Evolutionary conservation across 1,140 invertebrate genomes (phyloP).

Genomic region (Drosophila sp.): DNA sequence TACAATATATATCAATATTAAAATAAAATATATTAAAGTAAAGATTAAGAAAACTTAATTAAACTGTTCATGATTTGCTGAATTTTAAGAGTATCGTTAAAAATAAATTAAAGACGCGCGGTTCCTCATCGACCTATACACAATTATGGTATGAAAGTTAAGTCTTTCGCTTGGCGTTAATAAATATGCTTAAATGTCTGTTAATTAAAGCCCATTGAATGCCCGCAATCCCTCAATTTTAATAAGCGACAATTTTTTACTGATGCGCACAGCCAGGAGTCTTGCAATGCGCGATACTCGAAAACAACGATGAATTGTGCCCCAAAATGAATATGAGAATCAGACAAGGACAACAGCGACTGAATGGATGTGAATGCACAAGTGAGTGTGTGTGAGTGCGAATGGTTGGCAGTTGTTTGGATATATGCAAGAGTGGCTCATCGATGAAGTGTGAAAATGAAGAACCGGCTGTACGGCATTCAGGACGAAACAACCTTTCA

Average conservation of each 20-base stretch:
- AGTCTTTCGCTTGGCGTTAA: not conserved
- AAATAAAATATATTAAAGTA: no score
- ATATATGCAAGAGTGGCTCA: constrained; percentile 20
- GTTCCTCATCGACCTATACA: not conserved
- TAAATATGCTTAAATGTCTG: constrained; percentile 4
- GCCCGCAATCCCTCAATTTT: constrained; percentile 7
- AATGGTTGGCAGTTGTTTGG: constrained; percentile 28
- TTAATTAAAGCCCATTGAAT: constrained; percentile 11
- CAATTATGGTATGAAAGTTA: not conserved
- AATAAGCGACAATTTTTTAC: constrained; percentile 34
- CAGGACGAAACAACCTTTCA: constrained; percentile 25
- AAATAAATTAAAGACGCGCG: not conserved
- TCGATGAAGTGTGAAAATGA: constrained; percentile 19
- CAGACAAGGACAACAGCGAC: constrained; percentile 24
- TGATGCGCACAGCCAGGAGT: constrained; percentile 6
- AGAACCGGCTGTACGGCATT: not conserved
- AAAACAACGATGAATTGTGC: constrained; percentile 17
- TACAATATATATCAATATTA: no score
- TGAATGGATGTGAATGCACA: constrained; percentile 23
- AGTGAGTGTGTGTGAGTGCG: not conserved
- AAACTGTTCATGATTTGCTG: no score
- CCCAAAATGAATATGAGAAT: constrained; percentile 18
- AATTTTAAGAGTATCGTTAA: not conserved
- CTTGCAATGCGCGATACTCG: constrained; percentile 5
- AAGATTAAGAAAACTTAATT: no score